Conservation (phyloP, 1,140 invertebrate genomes). For the Aphis gossypii region DNA sequence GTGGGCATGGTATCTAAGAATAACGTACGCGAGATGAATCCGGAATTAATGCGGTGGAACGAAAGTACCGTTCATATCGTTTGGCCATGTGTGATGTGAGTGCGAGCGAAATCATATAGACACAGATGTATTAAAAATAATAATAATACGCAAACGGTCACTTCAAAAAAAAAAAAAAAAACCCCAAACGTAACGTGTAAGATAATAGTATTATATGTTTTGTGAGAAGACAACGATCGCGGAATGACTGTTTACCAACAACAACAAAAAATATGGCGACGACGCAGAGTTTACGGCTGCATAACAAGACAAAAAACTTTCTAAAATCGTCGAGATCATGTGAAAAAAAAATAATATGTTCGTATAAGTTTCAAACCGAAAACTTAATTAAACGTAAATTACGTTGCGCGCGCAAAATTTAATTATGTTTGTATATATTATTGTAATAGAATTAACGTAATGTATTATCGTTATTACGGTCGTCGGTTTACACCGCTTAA, state of each 20-base stretch:
- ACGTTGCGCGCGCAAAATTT: not conserved
- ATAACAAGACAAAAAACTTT: conserved; percentile 5
- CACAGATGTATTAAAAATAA: not conserved
- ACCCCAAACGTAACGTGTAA: not conserved
- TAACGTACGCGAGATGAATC: not conserved
- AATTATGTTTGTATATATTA: not conserved
- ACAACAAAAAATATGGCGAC: not conserved
- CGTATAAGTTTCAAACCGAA: not conserved
- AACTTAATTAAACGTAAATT: conserved; percentile 6
- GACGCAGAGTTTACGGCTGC: not conserved
- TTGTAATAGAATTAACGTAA: too few relatives aligned
- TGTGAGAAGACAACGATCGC: not conserved
- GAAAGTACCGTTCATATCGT: not conserved
- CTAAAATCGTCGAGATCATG: not conserved
- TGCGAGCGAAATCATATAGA: not conserved
- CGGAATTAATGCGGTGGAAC: not conserved
- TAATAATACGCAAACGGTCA: not conserved
- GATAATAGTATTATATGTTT: conserved; percentile 1
- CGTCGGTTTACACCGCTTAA: not conserved
- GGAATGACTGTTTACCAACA: not conserved
- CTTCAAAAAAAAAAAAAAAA: not conserved
- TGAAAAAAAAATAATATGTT: not conserved
- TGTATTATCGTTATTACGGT: not conserved
- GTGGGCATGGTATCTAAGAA: not conserved
- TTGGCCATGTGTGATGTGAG: too few relatives aligned